Base-by-base conservation (phyloP, 2,113 vertebrate species). In the Rhabdomys dilectus region DNA sequence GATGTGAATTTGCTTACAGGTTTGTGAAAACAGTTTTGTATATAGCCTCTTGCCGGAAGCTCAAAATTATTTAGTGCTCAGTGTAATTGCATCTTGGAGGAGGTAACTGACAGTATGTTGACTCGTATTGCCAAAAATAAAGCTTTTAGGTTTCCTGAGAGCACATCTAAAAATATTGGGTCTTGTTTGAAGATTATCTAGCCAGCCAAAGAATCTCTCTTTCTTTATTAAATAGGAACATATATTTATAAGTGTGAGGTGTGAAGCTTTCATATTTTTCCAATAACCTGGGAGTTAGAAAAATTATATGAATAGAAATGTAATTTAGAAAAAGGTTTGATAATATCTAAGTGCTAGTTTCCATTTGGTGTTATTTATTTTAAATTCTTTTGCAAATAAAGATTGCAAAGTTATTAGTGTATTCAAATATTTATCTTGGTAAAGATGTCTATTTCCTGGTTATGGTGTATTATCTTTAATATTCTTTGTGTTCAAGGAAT, bases 111-210 rank as follows among this genome's bases (percentile, higher is more conserved):
- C 98, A 98, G 97, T 1, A 21, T 97, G 98, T 97, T 98, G 98
- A 98, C 98, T 97, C 15, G 70, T 95, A 97, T 98, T 98, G 96
- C 97, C 98, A 97, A 98, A 98, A 98, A 98, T 98, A 98, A 98
- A 98, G 92, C 97, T 96, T 97, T 97, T 95, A 98, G 96, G 62
- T 97, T 98, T 98, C 98, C 98, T 98, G 96, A 98, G 96, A 98
- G 98, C 91, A 95, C 97, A 97, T 97, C 98, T 98, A 97, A 97
- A 98, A 98, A 98, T 84, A 89, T 75, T 96, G 94, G 81, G 94
- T 97, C 98, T 97, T 98, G 96, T 96, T 98, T 96, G 96, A 97
- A 97, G 97, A 98, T 98, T 98, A 97, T 76, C 95, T 94, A 95
- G 93, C 77, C 91, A 98, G 91, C 97, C 98, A 98, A 98, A 96